Evolutionary conservation across 1,140 invertebrate species (phyloP).

Genomic region (Coelopa frigida): DNA sequence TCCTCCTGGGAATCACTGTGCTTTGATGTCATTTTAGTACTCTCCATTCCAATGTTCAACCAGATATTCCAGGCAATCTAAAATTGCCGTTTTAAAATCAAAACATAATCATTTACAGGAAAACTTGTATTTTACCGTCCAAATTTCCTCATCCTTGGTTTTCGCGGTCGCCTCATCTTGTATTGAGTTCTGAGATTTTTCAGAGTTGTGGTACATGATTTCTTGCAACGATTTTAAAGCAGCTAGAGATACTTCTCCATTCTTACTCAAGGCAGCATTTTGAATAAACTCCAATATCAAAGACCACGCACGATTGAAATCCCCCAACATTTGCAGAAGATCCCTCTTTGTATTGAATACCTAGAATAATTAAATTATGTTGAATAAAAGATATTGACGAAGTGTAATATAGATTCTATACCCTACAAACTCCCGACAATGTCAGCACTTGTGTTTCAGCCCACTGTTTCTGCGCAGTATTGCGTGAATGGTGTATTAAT

Average conservation of each 20-base stretch:
- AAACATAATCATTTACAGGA: background rate
- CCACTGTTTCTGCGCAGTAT: constrained; percentile 99
- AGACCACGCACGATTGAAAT: constrained; percentile 89
- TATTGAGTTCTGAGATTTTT: constrained; percentile 12
- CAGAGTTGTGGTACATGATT: constrained; percentile 58
- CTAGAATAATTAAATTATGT: constrained; percentile 30
- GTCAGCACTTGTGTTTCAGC: constrained; percentile 85
- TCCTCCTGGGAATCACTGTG: constrained; percentile 47
- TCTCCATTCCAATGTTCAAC: constrained; percentile 75
- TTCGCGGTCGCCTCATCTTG: constrained; percentile 26
- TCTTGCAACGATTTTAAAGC: constrained; percentile 94
- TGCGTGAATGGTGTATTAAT: constrained; percentile 95
- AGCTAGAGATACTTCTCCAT: constrained; percentile 90
- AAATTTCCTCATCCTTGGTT: constrained; percentile 50
- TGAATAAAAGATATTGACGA: background rate
- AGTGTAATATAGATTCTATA: constrained; percentile 17
- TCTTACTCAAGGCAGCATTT: constrained; percentile 80
- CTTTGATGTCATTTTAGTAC: constrained; percentile 59
- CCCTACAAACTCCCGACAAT: constrained; percentile 56
- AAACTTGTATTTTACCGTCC: constrained; percentile 49
- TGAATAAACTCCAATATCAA: constrained; percentile 90
- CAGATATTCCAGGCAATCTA: constrained; percentile 72
- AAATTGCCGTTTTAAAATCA: background rate
- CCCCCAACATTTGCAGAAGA: constrained; percentile 73
- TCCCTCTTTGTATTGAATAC: constrained; percentile 88